A percentile compares a stretch with the other conserved stretches of the same genome.
Evolutionary conservation across 2,797 vertebrate species (phyloP).

Genomic region (Lepilemur ruficaudatus): DNA sequence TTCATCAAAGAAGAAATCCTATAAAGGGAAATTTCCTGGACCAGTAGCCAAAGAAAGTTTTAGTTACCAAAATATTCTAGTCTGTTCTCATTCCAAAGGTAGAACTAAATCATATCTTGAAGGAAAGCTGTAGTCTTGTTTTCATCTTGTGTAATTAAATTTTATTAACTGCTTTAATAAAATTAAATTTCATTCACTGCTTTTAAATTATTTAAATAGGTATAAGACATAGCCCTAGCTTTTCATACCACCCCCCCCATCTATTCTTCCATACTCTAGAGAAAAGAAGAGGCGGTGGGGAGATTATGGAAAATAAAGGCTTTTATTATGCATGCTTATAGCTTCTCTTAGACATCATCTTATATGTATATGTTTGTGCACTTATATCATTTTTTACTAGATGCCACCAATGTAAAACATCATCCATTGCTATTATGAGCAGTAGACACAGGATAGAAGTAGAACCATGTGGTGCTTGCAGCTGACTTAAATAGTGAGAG

Average conservation of each 20-base stretch:
- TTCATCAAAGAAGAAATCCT: conserved; percentile 55
- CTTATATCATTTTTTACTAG: not conserved
- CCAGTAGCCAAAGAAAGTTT: conserved; percentile 14
- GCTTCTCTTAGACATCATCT: not conserved
- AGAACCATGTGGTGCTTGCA: accelerated
- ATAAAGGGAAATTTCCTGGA: conserved; percentile 33
- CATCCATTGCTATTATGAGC: not conserved
- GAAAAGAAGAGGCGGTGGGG: not conserved
- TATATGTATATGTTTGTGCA: not conserved
- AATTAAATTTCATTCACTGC: not conserved
- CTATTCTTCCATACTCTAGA: not conserved
- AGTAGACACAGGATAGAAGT: not conserved
- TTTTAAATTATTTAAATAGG: not conserved
- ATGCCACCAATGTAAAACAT: not conserved
- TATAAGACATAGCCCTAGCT: not conserved
- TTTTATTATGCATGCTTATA: not conserved
- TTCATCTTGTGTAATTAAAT: not conserved
- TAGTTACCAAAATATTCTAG: conserved; percentile 31
- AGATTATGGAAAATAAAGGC: not conserved
- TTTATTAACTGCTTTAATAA: not conserved
- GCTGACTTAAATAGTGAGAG: not conserved
- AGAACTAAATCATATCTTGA: not conserved
- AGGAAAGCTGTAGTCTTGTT: not conserved
- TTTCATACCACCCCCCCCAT: not conserved
- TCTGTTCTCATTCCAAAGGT: conserved; percentile 2